phyloP scores from a whole-genome alignment of 2,888 invertebrate genomes.

The Drosophila algonquin region DNA sequence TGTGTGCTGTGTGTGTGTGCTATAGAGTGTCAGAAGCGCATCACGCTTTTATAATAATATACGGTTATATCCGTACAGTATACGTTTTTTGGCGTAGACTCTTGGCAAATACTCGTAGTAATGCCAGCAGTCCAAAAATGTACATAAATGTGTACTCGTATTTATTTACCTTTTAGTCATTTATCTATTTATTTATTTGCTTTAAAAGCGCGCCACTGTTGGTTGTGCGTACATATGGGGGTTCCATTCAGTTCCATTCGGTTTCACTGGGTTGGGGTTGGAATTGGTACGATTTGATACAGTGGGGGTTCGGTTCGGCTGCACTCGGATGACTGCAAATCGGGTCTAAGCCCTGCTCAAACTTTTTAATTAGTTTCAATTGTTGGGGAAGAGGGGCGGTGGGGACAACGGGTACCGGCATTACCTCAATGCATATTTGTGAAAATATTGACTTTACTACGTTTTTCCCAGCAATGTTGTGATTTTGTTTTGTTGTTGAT shows the following conservation, averaged over 20 bases:
- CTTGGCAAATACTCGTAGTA: slow-evolving; percentile 59
- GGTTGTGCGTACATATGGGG: slow-evolving; percentile 16
- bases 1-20: background rate
- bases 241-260: slow-evolving; percentile 15
- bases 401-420: slow-evolving; percentile 4
- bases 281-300: slow-evolving; percentile 30
- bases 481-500: slow-evolving; percentile 54
- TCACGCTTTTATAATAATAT: slow-evolving; percentile 25
- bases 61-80: slow-evolving; percentile 18
- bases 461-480: slow-evolving; percentile 42
- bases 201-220: slow-evolving; percentile 72
- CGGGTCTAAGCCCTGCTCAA: slow-evolving; percentile 57
- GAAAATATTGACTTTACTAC: slow-evolving; percentile 60
- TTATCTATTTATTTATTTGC: slow-evolving; percentile 79
- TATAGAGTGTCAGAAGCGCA: slow-evolving; percentile 34
- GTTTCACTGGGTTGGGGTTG: slow-evolving; percentile 5
- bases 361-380: slow-evolving; percentile 54
- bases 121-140: slow-evolving; percentile 63
- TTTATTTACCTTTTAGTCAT: slow-evolving; percentile 80
- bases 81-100: slow-evolving; percentile 57
- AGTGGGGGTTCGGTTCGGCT: slow-evolving; percentile 38
- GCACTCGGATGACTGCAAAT: slow-evolving; percentile 25
- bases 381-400: too few relatives aligned
- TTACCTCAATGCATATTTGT: slow-evolving; percentile 47
- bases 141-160: slow-evolving; percentile 45